phyloP scores from a whole-genome alignment of 2,113 vertebrate species.

The Otocyon megalotis region DNA sequence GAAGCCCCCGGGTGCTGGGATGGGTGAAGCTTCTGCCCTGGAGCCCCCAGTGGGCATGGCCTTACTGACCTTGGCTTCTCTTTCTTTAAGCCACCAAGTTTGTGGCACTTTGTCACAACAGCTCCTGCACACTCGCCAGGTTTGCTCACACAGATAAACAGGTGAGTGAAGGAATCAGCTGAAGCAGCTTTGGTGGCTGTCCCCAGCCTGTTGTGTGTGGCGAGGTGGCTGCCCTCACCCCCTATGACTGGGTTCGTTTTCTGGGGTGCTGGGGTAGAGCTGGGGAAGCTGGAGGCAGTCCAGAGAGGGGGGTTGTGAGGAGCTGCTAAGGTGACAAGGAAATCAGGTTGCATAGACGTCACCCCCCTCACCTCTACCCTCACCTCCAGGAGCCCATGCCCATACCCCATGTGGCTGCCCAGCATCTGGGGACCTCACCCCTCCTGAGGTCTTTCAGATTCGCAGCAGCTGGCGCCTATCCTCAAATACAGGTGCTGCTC shows the following conservation, averaged over 20 bases:
- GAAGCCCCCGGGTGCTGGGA: neutral
- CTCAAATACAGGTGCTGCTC: neutral
- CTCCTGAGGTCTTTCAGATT: neutral
- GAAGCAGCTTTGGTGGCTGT: rapidly evolving
- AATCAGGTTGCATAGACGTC: neutral
- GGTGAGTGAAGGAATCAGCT: neutral
- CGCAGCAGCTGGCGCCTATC: neutral
- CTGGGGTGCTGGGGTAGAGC: neutral
- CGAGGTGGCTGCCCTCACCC: rapidly evolving
- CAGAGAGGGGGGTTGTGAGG: neutral
- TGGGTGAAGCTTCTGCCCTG: neutral
- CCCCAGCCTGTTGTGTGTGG: rapidly evolving
- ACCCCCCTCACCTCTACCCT: neutral
- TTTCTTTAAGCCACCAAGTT: neutral
- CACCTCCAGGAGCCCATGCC: rapidly evolving
- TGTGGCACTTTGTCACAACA: neutral
- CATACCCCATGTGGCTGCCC: neutral
- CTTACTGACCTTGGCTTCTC: neutral
- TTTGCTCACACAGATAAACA: rapidly evolving
- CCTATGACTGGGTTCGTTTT: neutral
- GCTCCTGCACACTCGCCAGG: neutral
- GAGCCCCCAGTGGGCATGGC: neutral
- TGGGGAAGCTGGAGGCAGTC: rapidly evolving
- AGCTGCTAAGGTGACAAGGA: neutral
- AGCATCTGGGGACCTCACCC: neutral